phyloP scores from a whole-genome alignment of 92 coral and sea anemone species.

The Anthopleura xanthogrammica region DNA sequence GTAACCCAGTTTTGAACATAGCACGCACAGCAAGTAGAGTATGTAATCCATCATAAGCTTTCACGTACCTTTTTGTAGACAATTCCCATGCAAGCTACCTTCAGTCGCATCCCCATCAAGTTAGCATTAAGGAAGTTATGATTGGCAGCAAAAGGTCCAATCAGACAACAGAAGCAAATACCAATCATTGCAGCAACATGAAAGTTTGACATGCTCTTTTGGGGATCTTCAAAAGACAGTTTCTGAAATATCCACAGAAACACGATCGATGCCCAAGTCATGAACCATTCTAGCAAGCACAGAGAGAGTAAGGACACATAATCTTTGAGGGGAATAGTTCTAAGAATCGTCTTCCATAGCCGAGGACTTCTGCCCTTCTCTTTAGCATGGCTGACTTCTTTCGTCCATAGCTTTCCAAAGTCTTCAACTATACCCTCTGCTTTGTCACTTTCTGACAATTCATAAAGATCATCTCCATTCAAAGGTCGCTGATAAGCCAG shows the following conservation, averaged over 20 bases:
- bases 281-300: not conserved
- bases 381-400: constrained; percentile 8
- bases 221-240: not conserved
- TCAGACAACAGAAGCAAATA: not conserved
- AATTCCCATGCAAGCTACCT: constrained; percentile 19
- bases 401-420: constrained; percentile 19
- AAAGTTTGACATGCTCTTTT: not conserved
- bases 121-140: not conserved
- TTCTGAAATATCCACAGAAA: constrained; percentile 25
- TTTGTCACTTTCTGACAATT: constrained; percentile 31
- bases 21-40: not conserved
- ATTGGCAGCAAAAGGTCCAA: not conserved
- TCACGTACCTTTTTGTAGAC: constrained; percentile 10
- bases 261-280: not conserved
- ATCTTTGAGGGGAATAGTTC: constrained; percentile 2
- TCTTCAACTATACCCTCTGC: constrained; percentile 17
- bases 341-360: constrained; percentile 21
- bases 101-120: constrained; percentile 21
- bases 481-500: constrained; percentile 34
- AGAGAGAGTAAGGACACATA: not conserved
- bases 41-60: not conserved
- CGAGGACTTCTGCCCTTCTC: constrained; percentile 12
- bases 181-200: not conserved
- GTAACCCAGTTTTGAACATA: too few relatives aligned
- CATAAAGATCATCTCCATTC: constrained; percentile 30